A percentile compares a stretch with the other conserved stretches of the same genome.
Conservation (phyloP, 2,797 vertebrate species). For the Brotula barbata region DNA sequence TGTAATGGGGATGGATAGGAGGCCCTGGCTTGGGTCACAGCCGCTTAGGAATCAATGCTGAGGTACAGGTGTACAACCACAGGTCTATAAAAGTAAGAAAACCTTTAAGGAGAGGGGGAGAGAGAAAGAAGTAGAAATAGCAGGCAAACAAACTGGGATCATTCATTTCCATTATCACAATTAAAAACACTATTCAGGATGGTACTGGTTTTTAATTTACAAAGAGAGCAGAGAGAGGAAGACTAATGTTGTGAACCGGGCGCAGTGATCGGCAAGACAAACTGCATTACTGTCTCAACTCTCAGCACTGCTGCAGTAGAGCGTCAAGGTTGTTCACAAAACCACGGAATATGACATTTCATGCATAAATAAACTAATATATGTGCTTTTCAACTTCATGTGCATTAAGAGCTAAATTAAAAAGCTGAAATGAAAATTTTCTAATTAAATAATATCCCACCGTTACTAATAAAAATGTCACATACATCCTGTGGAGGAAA, state of each 20-base stretch:
- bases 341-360: conserved; percentile 65
- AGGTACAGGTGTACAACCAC: conserved; percentile 76
- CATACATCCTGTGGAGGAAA: conserved; percentile 59
- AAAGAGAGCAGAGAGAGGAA: conserved; percentile 66
- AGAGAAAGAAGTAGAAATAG: conserved; percentile 22
- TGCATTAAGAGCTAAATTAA: conserved; percentile 71
- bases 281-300: conserved; percentile 55
- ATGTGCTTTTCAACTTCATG: conserved; percentile 58
- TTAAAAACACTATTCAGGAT: conserved; percentile 69
- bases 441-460: conserved; percentile 72
- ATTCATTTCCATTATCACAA: conserved; percentile 79
- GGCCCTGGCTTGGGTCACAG: conserved; percentile 78
- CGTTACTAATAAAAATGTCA: conserved; percentile 76
- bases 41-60: conserved; percentile 78
- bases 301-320: conserved; percentile 35
- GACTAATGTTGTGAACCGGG: conserved; percentile 68
- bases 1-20: conserved; percentile 85
- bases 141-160: conserved; percentile 48
- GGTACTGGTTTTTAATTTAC: conserved; percentile 74
- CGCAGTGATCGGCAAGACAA: conserved; percentile 58
- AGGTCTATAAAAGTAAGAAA: conserved; percentile 67
- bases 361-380: conserved; percentile 70
- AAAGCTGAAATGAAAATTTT: conserved; percentile 68
- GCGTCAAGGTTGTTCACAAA: conserved; percentile 59
- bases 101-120: conserved; percentile 48